Conservation (phyloP, 2,888 invertebrate genomes). For the Clunio marinus region DNA sequence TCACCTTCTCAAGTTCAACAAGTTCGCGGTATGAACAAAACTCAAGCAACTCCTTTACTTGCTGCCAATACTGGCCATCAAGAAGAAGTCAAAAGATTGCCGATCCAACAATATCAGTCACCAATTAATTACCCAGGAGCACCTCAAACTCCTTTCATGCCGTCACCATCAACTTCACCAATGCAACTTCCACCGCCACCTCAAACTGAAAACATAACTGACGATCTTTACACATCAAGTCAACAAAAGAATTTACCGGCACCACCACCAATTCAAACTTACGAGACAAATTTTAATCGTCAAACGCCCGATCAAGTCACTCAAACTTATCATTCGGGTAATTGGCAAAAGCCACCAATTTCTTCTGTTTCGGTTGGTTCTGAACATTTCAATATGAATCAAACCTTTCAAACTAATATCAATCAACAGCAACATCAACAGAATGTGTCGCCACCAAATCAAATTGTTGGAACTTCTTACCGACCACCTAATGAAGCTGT, state of each 20-base stretch:
- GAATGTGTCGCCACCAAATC: background rate
- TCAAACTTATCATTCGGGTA: too few relatives aligned
- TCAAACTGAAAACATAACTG: background rate
- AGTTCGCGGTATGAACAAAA: background rate
- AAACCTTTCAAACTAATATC: too few relatives aligned
- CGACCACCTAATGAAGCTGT: background rate
- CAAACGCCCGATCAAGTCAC: background rate
- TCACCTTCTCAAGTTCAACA: background rate
- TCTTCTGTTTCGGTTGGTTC: too few relatives aligned
- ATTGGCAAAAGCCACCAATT: too few relatives aligned
- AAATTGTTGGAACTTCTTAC: background rate
- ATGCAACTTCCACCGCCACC: constrained; percentile 14
- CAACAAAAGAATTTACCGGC: constrained; percentile 25
- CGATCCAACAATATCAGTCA: too few relatives aligned
- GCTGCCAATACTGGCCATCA: too few relatives aligned
- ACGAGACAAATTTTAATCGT: background rate
- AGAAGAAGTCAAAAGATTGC: too few relatives aligned
- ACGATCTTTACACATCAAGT: constrained; percentile 8
- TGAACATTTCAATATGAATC: too few relatives aligned
- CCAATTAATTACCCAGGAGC: too few relatives aligned
- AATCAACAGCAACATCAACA: background rate
- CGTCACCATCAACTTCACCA: constrained; percentile 2
- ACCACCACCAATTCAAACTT: constrained; percentile 11
- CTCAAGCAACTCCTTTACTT: too few relatives aligned
- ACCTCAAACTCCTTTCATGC: constrained; percentile 8